These are phyloP conservation scores for Rhamnusium bicolor DNA, from an alignment of 2,888 invertebrate genomes.

Conservation along the genomic window DNA sequence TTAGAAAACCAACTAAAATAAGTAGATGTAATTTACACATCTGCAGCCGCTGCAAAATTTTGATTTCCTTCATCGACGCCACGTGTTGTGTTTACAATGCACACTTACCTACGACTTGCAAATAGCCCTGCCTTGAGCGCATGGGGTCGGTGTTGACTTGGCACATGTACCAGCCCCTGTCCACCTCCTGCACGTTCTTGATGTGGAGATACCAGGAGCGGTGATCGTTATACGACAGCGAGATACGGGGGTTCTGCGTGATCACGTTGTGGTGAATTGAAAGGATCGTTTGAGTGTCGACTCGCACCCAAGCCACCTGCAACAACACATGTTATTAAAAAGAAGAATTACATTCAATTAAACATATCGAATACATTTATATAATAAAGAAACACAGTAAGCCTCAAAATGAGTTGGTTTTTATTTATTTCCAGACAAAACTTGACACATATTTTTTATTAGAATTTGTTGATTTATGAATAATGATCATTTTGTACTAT, in stretches of 20 bases:
- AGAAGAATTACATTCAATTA: neutral
- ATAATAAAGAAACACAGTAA: too few relatives aligned
- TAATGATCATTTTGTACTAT: too few relatives aligned
- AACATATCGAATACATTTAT: too few relatives aligned
- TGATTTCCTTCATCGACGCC: neutral
- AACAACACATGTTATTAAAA: constrained; percentile 50
- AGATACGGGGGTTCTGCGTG: constrained; percentile 91
- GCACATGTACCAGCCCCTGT: constrained; percentile 94
- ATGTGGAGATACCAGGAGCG: constrained; percentile 94
- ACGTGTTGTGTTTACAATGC: neutral
- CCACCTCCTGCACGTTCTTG: constrained; percentile 88
- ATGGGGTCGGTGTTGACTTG: constrained; percentile 96
- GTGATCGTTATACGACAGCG: constrained; percentile 90
- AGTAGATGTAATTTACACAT: neutral
- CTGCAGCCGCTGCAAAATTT: neutral
- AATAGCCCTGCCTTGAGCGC: constrained; percentile 90
- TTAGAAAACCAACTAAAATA: too few relatives aligned
- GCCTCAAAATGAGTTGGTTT: too few relatives aligned
- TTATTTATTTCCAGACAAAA: too few relatives aligned
- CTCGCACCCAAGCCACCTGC: constrained; percentile 94
- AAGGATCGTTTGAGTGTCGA: constrained; percentile 93
- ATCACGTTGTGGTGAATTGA: constrained; percentile 94
- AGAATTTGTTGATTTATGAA: too few relatives aligned
- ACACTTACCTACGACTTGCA: constrained; percentile 90
- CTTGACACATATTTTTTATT: too few relatives aligned